Evolutionary conservation across 2,888 invertebrate species (phyloP), one percentile per base, ranked within the genome.

Genomic region (Lasioglossum marginatum): DNA sequence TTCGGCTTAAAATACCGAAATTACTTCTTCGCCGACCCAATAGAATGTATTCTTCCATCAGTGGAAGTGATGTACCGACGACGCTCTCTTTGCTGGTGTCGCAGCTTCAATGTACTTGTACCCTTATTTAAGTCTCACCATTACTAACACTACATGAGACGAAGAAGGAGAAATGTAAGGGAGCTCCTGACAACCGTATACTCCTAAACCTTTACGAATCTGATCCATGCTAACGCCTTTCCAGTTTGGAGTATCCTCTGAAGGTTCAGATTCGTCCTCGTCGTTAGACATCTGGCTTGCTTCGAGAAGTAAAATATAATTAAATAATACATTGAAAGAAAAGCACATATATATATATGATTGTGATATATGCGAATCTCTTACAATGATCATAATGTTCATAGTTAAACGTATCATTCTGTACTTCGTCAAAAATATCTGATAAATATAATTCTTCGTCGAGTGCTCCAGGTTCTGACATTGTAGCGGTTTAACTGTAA

Each of bases 61-160:
- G n/a, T 12, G 19, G 0, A 48, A 48, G 23, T 52, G 8, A 0
- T 0, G 10, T 12, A 10, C n/a, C 4, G 4, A n/a, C 57, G 1
- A 57, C 1, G 4, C n/a, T 57, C 2, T 57, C n/a, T 57, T 10
- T 1, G 2, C 8, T 8, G 10, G 1, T 57, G 3, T 57, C 1
- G 4, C 12, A n/a, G 57, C 57, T 57, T 10, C 1, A 57, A n/a
- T 57, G 12, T 57, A 57, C n/a, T 57, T 4, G 12, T 57, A n/a
- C 4, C 10, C 34, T 68, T 37, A 37, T 68, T 45, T 34, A 45
- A 27, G 4, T 57, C 83, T 87, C 92, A 95, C 95, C 88, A 87
- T 96, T 93, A 97, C 97, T 79, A 98, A 94, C 19, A 98, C 97
- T 16, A 96, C 95, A 91, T 98, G 98, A 83, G 96, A 95, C 52